A percentile compares a stretch with the other conserved stretches of the same genome.
Conservation (phyloP, 2,888 invertebrate species). For the Dastarcus helophoroides region DNA sequence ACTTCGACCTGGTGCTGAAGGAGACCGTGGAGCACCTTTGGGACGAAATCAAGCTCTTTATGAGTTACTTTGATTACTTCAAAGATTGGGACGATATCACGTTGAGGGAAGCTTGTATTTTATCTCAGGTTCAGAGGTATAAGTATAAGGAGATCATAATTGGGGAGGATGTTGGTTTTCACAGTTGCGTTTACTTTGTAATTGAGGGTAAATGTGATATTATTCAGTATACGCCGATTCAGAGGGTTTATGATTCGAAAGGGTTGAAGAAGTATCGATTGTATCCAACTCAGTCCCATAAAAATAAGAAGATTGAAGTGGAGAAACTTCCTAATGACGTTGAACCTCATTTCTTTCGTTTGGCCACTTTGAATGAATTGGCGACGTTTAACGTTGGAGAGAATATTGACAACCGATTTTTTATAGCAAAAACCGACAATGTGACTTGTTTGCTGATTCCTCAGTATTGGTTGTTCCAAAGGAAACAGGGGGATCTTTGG, state of each 20-base stretch:
- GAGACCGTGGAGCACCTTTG: constrained; percentile 47
- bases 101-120: constrained; percentile 52
- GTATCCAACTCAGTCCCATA: not conserved
- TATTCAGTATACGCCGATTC: constrained; percentile 42
- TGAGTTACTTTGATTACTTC: constrained; percentile 53
- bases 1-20: constrained; percentile 49
- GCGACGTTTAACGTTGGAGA: not conserved
- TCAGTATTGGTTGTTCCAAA: not conserved
- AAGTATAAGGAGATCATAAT: constrained; percentile 43
- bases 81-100: constrained; percentile 47
- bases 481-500: not conserved
- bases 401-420: not conserved
- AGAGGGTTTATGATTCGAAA: not conserved
- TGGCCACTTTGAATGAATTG: not conserved
- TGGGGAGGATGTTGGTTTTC: constrained; percentile 41
- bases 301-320: not conserved
- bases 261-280: not conserved
- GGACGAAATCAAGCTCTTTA: constrained; percentile 53
- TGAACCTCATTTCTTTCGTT: not conserved
- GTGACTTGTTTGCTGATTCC: constrained; percentile 1
- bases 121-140: constrained; percentile 49
- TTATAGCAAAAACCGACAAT: not conserved
- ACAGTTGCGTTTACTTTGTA: constrained; percentile 40
- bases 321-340: not conserved
- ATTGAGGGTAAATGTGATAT: constrained; percentile 48